Evolutionary conservation across 2,888 invertebrate genomes (phyloP).

Genomic region (Anthophora plumipes): DNA sequence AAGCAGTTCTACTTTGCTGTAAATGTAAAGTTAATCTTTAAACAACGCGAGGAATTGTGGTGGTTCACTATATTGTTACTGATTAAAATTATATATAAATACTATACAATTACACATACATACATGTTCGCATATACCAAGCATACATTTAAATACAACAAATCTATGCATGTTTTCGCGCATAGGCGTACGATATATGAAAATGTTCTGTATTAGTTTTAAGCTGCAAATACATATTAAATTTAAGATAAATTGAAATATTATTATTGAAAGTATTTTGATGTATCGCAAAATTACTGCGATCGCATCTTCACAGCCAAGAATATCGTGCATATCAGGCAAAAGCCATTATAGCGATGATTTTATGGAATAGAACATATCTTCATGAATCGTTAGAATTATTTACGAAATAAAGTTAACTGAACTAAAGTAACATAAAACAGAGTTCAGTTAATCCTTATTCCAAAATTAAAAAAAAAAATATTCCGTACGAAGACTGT

Average conservation of each 20-base stretch:
- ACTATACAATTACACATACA: constrained; percentile 15
- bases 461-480: constrained; percentile 24
- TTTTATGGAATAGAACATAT: constrained; percentile 53
- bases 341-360: constrained; percentile 71
- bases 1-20: constrained; percentile 49
- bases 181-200: constrained; percentile 45
- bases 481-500: constrained; percentile 49
- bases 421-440: constrained; percentile 36
- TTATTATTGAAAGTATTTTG: constrained; percentile 49
- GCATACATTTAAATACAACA: constrained; percentile 32
- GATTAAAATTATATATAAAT: constrained; percentile 48
- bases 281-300: constrained; percentile 74
- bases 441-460: constrained; percentile 43
- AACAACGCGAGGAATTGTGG: constrained; percentile 40
- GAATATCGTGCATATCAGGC: constrained; percentile 82
- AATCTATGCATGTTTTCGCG: constrained; percentile 40
- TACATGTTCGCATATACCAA: constrained; percentile 20
- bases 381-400: constrained; percentile 52
- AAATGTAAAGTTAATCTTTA: constrained; percentile 21
- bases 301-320: constrained; percentile 80
- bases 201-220: constrained; percentile 66
- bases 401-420: constrained; percentile 44
- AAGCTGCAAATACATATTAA: constrained; percentile 61
- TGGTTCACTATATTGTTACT: constrained; percentile 65
- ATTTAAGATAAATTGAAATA: constrained; percentile 44